phyloP scores from a whole-genome alignment of 2,113 vertebrate species.

The Cervus canadensis region DNA sequence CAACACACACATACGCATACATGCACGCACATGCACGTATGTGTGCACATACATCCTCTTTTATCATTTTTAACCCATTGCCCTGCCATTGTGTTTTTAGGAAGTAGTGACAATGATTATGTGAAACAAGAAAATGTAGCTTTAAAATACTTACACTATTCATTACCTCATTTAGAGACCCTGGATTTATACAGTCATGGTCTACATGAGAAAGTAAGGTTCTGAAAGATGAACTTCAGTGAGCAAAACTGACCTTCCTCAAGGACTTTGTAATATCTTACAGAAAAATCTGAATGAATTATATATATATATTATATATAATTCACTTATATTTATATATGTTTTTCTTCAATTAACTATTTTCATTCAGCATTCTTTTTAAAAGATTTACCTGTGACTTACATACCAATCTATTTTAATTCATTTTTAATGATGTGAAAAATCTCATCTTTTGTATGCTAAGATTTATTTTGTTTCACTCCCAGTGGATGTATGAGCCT shows the following conservation, averaged over 20 bases:
- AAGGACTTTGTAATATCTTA: too few relatives aligned
- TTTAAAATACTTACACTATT: neutral
- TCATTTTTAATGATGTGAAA: neutral
- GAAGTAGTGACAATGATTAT: neutral
- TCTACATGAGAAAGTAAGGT: neutral
- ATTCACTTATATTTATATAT: neutral
- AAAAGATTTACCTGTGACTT: neutral
- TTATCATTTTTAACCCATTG: too few relatives aligned
- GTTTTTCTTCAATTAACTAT: neutral
- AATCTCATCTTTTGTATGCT: neutral
- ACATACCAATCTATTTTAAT: too few relatives aligned
- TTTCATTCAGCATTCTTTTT: neutral
- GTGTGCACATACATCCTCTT: accelerated
- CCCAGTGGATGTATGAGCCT: accelerated
- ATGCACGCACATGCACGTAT: accelerated
- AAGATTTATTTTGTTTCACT: accelerated
- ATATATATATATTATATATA: neutral
- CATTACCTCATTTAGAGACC: accelerated
- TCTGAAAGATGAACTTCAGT: neutral
- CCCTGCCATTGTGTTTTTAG: neutral
- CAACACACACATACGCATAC: accelerated
- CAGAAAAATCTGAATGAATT: too few relatives aligned
- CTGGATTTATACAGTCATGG: accelerated
- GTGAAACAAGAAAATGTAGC: neutral
- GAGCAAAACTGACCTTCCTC: neutral